Evolutionary conservation across 2,113 vertebrate species (phyloP), one percentile per base, ranked within the genome.

Genomic region (Rhinoderma darwinii): DNA sequence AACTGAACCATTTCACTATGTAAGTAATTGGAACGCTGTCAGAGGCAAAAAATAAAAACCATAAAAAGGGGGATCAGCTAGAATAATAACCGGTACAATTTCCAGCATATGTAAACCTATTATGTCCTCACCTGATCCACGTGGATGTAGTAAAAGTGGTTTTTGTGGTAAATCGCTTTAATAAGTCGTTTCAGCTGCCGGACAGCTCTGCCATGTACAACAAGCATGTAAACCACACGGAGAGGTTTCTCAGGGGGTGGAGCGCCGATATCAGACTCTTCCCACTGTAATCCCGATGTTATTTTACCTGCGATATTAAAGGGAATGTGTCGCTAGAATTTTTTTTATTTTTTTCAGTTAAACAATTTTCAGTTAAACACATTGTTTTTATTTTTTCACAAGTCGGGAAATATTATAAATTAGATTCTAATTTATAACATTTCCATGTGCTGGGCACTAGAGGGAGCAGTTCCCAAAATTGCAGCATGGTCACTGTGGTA

Each of bases 71-170:
- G 1, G n/a, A 66, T 66, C 27, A n/a, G 4, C 22, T 59, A 7
- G 1, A 59, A 11, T 9, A 22, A 8, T 20, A 10, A 0, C 30
- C 41, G 7, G 17, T 9, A 30, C 41, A 5, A 10, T 22, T 17
- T n/a, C 11, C 44, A 51, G 44, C 44, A 18, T 37, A 79, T 10
- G 7, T 43, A 25, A 17, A 15, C 68, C 12, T 17, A 25, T 41
- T 27, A 75, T 27, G 10, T 27, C 17, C 59, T 84, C 79, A 99
- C 98, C 97, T 98, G 95, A 92, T 99, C 98, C 1, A 99, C 98
- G 0, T 99, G 98, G 90, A 99, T 98, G 90, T 99, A 99, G 91
- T 98, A 99, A 92, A 95, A 99, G 91, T 99, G 98, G 90, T 96
- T 95, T 44, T 91, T 92, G 70, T 99, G 98, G 90, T 99, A 99